phyloP scores from a whole-genome alignment of 2,888 invertebrate species.

The Diploptera punctata region DNA sequence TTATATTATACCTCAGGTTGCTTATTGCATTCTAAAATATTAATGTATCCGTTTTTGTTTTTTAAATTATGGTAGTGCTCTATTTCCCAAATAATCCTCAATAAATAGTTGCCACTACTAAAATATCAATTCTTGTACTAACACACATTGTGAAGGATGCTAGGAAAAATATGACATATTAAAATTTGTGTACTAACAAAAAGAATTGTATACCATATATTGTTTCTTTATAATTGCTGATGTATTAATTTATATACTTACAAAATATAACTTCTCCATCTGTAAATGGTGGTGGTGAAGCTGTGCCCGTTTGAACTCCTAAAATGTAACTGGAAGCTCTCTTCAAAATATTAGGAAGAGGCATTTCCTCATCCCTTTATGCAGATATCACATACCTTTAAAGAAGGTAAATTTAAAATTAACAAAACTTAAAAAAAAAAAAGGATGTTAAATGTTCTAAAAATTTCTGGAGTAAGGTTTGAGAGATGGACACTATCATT shows the following conservation, averaged over 20 bases:
- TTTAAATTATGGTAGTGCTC: no score
- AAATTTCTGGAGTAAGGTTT: no score
- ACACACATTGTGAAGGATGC: no score
- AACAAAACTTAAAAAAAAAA: background rate
- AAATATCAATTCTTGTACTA: no score
- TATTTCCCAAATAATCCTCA: no score
- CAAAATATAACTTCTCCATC: slow-evolving; percentile 88
- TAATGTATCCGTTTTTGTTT: no score
- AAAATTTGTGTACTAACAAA: background rate
- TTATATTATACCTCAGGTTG: no score
- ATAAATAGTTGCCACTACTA: no score
- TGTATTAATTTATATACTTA: slow-evolving; percentile 48
- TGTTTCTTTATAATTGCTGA: no score
- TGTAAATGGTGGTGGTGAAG: slow-evolving; percentile 66
- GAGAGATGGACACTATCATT: no score
- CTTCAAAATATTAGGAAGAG: slow-evolving; percentile 76
- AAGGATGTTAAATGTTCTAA: no score
- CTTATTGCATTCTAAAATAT: no score
- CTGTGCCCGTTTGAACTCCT: slow-evolving; percentile 66
- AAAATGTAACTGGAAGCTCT: slow-evolving; percentile 82
- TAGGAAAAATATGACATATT: background rate
- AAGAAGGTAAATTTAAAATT: background rate
- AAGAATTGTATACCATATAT: slow-evolving; percentile 9
- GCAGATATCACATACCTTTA: background rate
- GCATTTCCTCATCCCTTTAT: slow-evolving; percentile 62